Evolutionary conservation across 1,140 invertebrate species (phyloP).

Genomic region (Elysia chlorotica): DNA sequence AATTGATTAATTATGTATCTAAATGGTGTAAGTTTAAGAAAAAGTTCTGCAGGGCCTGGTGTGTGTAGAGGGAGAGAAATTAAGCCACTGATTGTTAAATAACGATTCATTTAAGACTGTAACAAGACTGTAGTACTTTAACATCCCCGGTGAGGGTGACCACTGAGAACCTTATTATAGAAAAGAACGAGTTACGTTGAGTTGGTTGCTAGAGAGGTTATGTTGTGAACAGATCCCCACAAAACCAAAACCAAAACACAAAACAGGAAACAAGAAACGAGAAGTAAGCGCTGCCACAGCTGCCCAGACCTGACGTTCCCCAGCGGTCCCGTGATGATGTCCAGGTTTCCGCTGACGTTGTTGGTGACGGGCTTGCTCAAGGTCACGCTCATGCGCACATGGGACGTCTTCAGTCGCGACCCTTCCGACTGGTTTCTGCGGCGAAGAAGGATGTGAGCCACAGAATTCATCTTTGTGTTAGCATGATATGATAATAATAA

Average conservation of each 20-base stretch:
- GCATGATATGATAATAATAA: not conserved
- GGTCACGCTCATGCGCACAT: conserved; percentile 47
- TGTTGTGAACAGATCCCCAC: too few species aligned
- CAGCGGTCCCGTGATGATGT: conserved; percentile 46
- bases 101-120: not conserved
- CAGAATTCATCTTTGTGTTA: not conserved
- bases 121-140: not conserved
- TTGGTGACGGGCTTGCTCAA: conserved; percentile 12
- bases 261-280: not conserved
- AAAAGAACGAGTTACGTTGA: too few species aligned
- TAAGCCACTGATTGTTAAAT: too few species aligned
- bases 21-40: too few species aligned
- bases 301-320: conserved; percentile 43
- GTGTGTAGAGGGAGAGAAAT: too few species aligned
- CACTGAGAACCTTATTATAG: too few species aligned
- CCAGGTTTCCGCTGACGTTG: conserved; percentile 34
- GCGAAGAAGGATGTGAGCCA: not conserved
- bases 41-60: too few species aligned
- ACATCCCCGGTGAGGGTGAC: not conserved
- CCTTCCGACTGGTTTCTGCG: conserved; percentile 12
- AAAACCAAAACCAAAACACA: not conserved
- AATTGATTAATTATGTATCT: too few species aligned
- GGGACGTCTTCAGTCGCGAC: conserved; percentile 39
- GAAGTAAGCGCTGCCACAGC: not conserved
- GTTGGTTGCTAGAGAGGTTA: not conserved